A percentile compares a stretch with the other conserved stretches of the same genome.
Conservation (phyloP, 2,797 vertebrate genomes). For the Poeciliopsis infans region DNA sequence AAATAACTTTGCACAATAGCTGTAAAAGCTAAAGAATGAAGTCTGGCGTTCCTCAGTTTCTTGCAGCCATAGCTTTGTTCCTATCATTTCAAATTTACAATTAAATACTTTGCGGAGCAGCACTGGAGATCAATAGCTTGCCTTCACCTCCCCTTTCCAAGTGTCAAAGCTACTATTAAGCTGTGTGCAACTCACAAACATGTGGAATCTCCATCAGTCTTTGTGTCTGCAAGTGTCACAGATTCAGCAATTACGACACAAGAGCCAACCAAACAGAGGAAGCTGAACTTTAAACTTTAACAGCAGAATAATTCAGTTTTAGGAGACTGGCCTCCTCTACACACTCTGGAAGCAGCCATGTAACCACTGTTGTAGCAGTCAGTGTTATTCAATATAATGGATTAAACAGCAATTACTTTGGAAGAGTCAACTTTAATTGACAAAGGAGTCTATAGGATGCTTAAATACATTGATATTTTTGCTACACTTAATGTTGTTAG, state of each 20-base stretch:
- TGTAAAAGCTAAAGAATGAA: neutral
- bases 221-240: constrained; percentile 2
- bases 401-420: neutral
- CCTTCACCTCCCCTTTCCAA: neutral
- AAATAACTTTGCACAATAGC: neutral
- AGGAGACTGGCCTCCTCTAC: neutral
- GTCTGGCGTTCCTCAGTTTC: neutral
- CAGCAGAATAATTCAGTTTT: neutral
- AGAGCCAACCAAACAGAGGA: neutral
- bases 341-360: neutral
- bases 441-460: neutral
- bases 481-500: neutral
- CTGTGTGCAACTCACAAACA: neutral
- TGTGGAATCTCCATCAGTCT: neutral
- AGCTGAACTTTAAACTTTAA: neutral
- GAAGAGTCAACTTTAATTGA: neutral
- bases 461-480: neutral
- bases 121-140: neutral
- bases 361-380: neutral
- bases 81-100: neutral
- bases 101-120: neutral
- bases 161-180: neutral
- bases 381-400: neutral
- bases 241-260: neutral
- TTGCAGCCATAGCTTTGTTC: neutral